phyloP scores from a whole-genome alignment of 2,113 vertebrate species.

The Elaphurus davidianus region DNA sequence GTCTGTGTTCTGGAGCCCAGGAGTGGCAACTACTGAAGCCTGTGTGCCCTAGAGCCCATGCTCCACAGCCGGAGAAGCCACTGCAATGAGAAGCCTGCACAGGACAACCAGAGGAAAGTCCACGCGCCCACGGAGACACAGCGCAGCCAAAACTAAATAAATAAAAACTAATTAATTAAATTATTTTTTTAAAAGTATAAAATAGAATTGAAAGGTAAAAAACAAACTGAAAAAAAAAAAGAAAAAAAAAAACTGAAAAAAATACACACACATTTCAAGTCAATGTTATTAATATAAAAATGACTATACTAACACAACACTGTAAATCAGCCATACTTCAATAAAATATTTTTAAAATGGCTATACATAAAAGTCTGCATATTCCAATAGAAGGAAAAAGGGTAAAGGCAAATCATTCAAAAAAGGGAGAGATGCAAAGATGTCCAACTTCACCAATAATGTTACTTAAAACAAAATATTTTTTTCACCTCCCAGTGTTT shows the following conservation, averaged over 20 bases:
- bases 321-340: neutral
- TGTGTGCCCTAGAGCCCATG: accelerated
- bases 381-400: neutral
- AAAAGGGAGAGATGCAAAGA: neutral
- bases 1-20: neutral
- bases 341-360: neutral
- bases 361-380: conserved; percentile 15
- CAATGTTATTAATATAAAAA: conserved; percentile 11
- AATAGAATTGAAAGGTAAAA: neutral
- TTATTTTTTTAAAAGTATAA: neutral
- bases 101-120: neutral
- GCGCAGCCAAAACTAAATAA: neutral
- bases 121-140: neutral
- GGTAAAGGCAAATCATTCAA: neutral
- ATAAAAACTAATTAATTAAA: neutral
- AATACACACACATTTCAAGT: neutral
- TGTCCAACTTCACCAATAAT: neutral
- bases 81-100: neutral
- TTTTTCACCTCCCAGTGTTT: neutral
- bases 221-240: neutral
- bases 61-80: neutral
- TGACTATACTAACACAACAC: neutral
- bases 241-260: neutral
- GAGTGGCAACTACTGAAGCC: neutral
- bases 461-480: neutral